Evolutionary conservation across 2,797 vertebrate genomes (phyloP), one percentile per base, ranked within the genome.

Genomic region (Syncerus caffer): DNA sequence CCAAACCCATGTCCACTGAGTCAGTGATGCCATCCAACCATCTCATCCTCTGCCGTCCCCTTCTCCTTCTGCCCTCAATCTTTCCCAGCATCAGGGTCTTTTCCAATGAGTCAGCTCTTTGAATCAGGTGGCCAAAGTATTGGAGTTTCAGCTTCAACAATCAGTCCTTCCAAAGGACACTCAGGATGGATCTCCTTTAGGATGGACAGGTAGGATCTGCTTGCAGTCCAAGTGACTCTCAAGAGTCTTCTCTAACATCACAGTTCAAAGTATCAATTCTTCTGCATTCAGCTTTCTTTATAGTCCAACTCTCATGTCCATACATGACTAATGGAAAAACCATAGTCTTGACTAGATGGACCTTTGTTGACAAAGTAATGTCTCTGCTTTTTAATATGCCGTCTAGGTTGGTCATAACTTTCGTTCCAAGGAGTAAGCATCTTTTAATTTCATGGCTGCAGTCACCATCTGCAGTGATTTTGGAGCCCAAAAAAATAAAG

Each of bases 291-390:
- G 17, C 9, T 3, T 67, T 67, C n/a, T 67, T 67, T 3, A 34
- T 3, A 67, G 64, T 34, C 64, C n/a, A 67, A 67, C 4, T 67
- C 64, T 67, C 9, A 34, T 17, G 34, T 6, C n/a, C 17, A 21
- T 34, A 34, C n/a, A 11, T 1, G 64, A 67, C 64, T 1, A 67
- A 9, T 67, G 64, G n/a, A 67, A 67, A 67, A 67, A 34, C n/a
- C 2, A 11, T 67, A 67, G 8, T 17, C n/a, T 67, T 67, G 64
- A 34, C 17, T 34, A 67, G 64, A 34, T 0, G 1, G n/a, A 34
- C n/a, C 64, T 67, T 67, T 11, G n/a, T 34, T 11, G n/a, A 17
- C n/a, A 67, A 67, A 67, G 17, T 67, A 67, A 67, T 67, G 17
- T 34, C 64, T 67, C 64, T 67, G n/a, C n/a, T 19, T 67, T 67